Percentiles rank a stretch among this genome's conserved stretches.
These are phyloP conservation scores for Brassicogethes aeneus DNA, from an alignment of 2,888 invertebrate genomes.

Conservation along the genomic window DNA sequence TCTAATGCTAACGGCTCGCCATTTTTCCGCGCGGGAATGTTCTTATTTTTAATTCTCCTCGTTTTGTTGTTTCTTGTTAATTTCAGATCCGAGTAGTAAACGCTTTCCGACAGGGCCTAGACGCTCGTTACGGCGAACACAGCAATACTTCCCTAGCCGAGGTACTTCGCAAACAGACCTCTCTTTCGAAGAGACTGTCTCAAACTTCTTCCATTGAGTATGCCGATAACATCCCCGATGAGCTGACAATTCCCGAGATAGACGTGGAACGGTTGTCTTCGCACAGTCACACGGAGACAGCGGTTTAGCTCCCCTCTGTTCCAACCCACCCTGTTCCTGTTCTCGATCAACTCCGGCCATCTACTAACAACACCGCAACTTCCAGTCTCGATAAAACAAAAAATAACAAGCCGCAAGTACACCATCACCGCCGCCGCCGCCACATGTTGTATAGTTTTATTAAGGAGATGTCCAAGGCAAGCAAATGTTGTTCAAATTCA, in stretches of 20 bases:
- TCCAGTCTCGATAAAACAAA: background rate
- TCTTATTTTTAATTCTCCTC: slow-evolving; percentile 42
- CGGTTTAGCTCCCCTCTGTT: slow-evolving; percentile 56
- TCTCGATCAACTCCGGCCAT: slow-evolving; percentile 19
- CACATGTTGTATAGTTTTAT: background rate
- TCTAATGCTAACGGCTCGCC: slow-evolving; percentile 28
- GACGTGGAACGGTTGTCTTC: slow-evolving; percentile 88
- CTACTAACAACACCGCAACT: slow-evolving; percentile 6
- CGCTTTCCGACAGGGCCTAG: slow-evolving; percentile 99
- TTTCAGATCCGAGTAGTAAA: slow-evolving; percentile 99
- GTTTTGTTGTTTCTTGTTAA: slow-evolving; percentile 44
- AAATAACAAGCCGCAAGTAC: background rate
- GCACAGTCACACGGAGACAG: slow-evolving; percentile 91
- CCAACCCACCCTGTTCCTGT: slow-evolving; percentile 22
- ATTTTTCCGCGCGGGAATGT: slow-evolving; percentile 35
- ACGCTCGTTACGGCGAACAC: slow-evolving; percentile 87
- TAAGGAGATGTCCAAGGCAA: background rate
- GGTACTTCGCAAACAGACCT: slow-evolving; percentile 89
- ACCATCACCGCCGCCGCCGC: background rate
- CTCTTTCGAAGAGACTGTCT: slow-evolving; percentile 84
- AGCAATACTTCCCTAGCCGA: slow-evolving; percentile 88
- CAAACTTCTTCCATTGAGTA: slow-evolving; percentile 89
- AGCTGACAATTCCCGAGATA: slow-evolving; percentile 83
- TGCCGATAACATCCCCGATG: slow-evolving; percentile 80
- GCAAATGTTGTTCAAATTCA: background rate